These are phyloP conservation scores for silkworm (Bombyx mori) DNA, from an alignment of 1,140 invertebrate genomes.

Conservation along the genomic window ASM3026992v2 NC_085110.1:12799001-12799500, in stretches of 20 bases:
- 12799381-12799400: slow-evolving; percentile 43
- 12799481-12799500: too few species aligned
- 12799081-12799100: slow-evolving; percentile 28
- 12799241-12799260: neutral
- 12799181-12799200: slow-evolving; percentile 44
- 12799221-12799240: neutral
- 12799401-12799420: slow-evolving; percentile 45
- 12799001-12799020: neutral
- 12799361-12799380: slow-evolving; percentile 35
- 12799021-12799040: neutral
- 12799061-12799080: slow-evolving; percentile 50
- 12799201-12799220: slow-evolving; percentile 4
- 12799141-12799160: slow-evolving; percentile 40
- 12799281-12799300: neutral
- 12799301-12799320: slow-evolving; percentile 39
- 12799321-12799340: slow-evolving; percentile 39
- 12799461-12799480: neutral
- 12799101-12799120: slow-evolving; percentile 50
- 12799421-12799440: slow-evolving; percentile 47
- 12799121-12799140: slow-evolving; percentile 39
- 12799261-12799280: slow-evolving; percentile 2
- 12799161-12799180: slow-evolving; percentile 43
- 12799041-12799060: neutral
- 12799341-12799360: slow-evolving; percentile 39
- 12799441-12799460: slow-evolving; percentile 33